Base-by-base conservation (phyloP, 2,113 vertebrate genomes). In the Callipepla californica region DNA sequence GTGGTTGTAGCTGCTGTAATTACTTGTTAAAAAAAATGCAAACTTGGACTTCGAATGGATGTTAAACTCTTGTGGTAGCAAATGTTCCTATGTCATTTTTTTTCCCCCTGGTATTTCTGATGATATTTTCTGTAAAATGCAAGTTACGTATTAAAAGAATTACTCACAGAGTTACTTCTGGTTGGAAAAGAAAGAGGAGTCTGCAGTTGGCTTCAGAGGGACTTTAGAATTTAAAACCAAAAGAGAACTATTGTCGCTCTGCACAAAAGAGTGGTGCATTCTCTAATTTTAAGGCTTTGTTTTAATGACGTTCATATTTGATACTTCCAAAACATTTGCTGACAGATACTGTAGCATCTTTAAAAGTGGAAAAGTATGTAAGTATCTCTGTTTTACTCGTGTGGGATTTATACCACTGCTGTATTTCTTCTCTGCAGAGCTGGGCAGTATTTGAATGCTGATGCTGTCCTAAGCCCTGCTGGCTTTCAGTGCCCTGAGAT, bases 21-120 rank as follows among this genome's bases (percentile, higher is more conserved):
- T 94, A 79, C 61, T 76, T 69, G 62, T 79, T 93, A 73, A 25
- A 91, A 91, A 97, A 95, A 93, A 78, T 67, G 85, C 83, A 80
- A 16, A 80, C 94, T 91, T 95, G 76, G 61, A 85, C 67, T 48
- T 66, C 14, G 23, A 21, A 30, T 80, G 59, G 38, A 75, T 74
- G 38, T 93, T 76, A 80, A 50, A 26, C 57, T 82, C 11, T 66
- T 74, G 48, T 51, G 80, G 69, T 84, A 82, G 61, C 12, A 4
- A 63, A 44, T 85, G 48, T 93, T 94, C 85, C 58, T 85, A 28
- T 77, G 48, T 90, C 48, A 5, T 73, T 13, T 44, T 20, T 20
- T 53, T 28, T 18, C 72, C 70, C 25, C 32, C 2, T 34, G 18
- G 17, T 88, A 40, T 75, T 93, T 74, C 55, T 79, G 22, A 53